A percentile compares a stretch with the other conserved stretches of the same genome.
These are phyloP conservation scores for Gerris buenoi DNA, from an alignment of 1,140 invertebrate genomes.

Conservation along the genomic window DNA sequence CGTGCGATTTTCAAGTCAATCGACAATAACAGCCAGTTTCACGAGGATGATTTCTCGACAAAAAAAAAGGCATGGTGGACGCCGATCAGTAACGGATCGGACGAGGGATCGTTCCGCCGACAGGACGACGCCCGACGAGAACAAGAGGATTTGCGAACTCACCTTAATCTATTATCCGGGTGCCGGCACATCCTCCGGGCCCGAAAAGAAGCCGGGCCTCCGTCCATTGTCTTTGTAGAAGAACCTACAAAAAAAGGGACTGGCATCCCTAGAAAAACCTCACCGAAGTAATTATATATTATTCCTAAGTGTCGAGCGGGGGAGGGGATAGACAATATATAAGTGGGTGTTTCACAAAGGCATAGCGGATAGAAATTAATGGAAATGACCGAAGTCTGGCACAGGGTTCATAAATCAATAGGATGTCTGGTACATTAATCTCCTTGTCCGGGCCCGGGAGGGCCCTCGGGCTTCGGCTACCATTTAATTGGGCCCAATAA, in stretches of 20 bases:
- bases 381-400: constrained; percentile 2
- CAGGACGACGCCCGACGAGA: neutral
- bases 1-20: too few relatives aligned
- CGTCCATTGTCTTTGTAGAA: neutral
- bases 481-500: constrained; percentile 5
- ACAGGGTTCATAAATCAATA: constrained; percentile 4
- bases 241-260: neutral
- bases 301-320: neutral
- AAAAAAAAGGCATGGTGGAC: too few relatives aligned
- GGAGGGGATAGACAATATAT: neutral
- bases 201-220: neutral
- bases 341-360: constrained; percentile 5
- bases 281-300: constrained; percentile 1
- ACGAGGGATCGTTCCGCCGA: neutral
- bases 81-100: too few relatives aligned
- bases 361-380: constrained; percentile 4
- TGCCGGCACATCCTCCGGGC: neutral
- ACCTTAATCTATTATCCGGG: neutral
- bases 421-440: neutral
- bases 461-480: constrained; percentile 2
- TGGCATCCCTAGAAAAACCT: neutral
- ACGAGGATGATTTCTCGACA: too few relatives aligned
- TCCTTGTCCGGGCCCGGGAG: neutral
- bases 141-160: neutral
- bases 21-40: too few relatives aligned